These are phyloP conservation scores for Oryctes rhinoceros DNA, from an alignment of 1,140 invertebrate species.

Conservation along the genomic window DNA sequence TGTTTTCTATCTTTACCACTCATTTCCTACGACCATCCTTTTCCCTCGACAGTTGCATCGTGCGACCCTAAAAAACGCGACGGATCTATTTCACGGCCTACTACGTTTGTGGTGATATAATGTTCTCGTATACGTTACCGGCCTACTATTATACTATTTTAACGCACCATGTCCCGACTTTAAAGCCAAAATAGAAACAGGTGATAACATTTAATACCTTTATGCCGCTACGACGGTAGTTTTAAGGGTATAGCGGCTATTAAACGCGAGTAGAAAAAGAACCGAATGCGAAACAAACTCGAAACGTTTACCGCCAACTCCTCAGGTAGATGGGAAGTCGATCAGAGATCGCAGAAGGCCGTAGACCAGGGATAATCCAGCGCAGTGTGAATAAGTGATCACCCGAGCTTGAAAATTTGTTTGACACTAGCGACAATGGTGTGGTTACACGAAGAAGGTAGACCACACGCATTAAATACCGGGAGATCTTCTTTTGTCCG, in stretches of 20 bases:
- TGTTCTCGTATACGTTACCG: neutral
- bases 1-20: too few species aligned
- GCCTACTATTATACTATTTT: neutral
- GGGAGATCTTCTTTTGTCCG: neutral
- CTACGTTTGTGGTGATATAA: constrained; percentile 1
- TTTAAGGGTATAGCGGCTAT: too few species aligned
- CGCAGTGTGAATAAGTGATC: constrained; percentile 31
- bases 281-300: too few species aligned
- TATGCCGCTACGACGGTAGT: neutral
- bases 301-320: too few species aligned
- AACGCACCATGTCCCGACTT: neutral
- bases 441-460: neutral
- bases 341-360: neutral
- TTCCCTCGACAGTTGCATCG: neutral
- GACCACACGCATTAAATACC: constrained; percentile 29
- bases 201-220: neutral
- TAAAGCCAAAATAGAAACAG: neutral
- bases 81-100: constrained; percentile 22
- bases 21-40: too few species aligned
- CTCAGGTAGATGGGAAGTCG: too few species aligned
- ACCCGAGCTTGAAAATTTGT: constrained; percentile 34
- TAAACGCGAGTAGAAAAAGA: too few species aligned
- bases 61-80: neutral
- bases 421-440: constrained; percentile 34
- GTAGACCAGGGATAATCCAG: neutral